Percentiles rank a stretch among this genome's conserved stretches.
Conservation (phyloP, 2,888 invertebrate genomes). For the Acheta domesticus region DNA sequence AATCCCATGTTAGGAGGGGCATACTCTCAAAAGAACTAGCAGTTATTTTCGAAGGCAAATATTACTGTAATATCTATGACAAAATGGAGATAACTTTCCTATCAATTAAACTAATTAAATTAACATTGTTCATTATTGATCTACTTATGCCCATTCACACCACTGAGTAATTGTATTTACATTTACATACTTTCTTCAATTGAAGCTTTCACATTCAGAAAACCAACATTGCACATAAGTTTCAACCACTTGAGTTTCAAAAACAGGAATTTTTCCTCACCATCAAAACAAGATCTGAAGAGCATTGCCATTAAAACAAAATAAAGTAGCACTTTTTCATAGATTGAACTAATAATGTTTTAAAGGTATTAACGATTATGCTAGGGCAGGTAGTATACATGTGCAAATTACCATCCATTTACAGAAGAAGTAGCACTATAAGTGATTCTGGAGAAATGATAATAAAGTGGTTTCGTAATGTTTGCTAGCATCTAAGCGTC, state of each 20-base stretch:
- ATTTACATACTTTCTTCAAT: neutral
- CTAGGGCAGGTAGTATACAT: no score
- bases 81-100: no score
- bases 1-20: no score
- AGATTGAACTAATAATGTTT: no score
- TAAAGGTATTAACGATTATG: no score
- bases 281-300: neutral
- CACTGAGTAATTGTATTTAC: neutral
- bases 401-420: neutral
- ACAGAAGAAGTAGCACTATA: conserved; percentile 48
- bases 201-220: conserved; percentile 6
- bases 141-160: conserved; percentile 10
- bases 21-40: no score
- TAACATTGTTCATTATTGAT: neutral
- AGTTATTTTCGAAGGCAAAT: neutral
- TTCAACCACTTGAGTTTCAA: neutral
- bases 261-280: neutral
- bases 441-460: conserved; percentile 82
- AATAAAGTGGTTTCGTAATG: conserved; percentile 94
- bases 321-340: no score
- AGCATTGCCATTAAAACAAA: neutral
- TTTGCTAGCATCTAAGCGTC: conserved; percentile 89
- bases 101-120: no score
- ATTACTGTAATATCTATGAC: neutral
- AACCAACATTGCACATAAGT: neutral